These are phyloP conservation scores for Scleropages formosus DNA, from an alignment of 2,797 vertebrate genomes.

Conservation along the genomic window DNA sequence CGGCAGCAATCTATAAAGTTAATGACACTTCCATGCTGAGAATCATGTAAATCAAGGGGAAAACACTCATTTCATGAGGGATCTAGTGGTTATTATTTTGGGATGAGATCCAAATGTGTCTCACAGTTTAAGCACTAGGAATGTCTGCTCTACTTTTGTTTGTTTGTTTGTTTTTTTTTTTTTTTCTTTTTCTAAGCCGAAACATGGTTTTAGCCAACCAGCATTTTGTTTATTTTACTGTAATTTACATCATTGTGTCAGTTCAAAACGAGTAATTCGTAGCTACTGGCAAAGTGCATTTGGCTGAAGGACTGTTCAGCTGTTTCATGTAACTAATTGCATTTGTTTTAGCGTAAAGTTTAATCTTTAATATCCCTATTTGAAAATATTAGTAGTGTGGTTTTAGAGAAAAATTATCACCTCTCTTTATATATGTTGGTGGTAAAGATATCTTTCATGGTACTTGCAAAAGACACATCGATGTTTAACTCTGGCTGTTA, in stretches of 20 bases:
- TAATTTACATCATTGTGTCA: not conserved
- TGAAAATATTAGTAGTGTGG: no score
- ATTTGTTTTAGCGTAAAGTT: no score
- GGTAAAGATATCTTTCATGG: no score
- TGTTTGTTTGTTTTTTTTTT: no score
- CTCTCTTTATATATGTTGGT: no score
- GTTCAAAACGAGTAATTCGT: not conserved
- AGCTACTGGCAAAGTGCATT: not conserved
- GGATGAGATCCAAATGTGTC: not conserved
- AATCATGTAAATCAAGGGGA: constrained; percentile 5
- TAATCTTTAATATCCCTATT: no score
- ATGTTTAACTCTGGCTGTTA: not conserved
- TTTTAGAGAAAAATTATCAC: no score
- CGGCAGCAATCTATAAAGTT: not conserved
- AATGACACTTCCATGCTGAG: not conserved
- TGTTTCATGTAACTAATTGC: no score
- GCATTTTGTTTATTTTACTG: not conserved
- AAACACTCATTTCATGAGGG: not conserved
- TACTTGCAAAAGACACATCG: no score
- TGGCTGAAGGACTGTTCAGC: constrained; percentile 11
- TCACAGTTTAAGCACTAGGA: not conserved
- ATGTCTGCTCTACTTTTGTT: no score
- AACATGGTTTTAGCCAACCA: no score
- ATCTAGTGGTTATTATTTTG: not conserved
- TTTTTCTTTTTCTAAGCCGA: no score